Percentiles rank a stretch among this genome's conserved stretches.
Conservation (phyloP, 2,113 vertebrate species). For the Cyanistes caeruleus region DNA sequence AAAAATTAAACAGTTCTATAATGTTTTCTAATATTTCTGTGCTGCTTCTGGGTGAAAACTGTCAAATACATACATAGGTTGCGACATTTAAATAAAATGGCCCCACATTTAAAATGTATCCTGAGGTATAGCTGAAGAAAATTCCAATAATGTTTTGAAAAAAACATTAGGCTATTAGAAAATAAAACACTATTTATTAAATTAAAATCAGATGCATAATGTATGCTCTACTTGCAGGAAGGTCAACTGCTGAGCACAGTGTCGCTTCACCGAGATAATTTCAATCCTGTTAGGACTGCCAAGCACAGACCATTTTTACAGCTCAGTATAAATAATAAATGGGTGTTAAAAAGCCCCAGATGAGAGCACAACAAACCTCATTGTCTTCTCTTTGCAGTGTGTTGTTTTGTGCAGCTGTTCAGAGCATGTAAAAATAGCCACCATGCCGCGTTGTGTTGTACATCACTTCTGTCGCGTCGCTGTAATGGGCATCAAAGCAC, state of each 20-base stretch:
- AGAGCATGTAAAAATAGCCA: background rate
- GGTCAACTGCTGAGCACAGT: background rate
- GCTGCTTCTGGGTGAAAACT: background rate
- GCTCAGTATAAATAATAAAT: conserved; percentile 9
- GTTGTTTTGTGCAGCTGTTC: conserved; percentile 11
- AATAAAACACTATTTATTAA: background rate
- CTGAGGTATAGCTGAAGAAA: background rate
- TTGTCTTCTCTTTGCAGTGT: background rate
- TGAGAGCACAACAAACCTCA: background rate
- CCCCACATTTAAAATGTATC: background rate
- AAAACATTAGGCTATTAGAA: background rate
- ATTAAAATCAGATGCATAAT: background rate
- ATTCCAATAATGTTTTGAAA: background rate
- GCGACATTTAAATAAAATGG: background rate
- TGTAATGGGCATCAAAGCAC: background rate
- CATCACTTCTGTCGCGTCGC: background rate
- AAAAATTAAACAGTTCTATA: background rate
- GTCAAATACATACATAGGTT: background rate
- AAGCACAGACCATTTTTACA: background rate
- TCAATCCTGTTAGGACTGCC: background rate
- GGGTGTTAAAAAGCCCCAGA: background rate
- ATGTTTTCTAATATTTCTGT: background rate
- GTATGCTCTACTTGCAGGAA: background rate
- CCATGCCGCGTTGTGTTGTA: background rate
- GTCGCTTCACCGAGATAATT: background rate